Conservation (phyloP, 2,113 vertebrate species). For the Silurus asotus region DNA sequence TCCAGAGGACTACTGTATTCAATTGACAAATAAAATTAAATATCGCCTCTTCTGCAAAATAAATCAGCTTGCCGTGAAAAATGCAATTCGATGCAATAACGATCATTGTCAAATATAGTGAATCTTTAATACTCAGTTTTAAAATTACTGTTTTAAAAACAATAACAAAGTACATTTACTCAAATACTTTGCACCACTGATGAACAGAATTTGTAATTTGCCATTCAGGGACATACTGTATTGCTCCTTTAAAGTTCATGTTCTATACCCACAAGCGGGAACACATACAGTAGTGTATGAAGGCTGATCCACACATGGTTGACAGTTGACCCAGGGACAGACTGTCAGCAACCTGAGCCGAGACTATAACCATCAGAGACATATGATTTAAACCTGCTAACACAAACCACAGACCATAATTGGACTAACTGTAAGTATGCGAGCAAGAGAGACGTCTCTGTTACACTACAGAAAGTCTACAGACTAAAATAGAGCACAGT, state of each 20-base stretch:
- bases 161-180: too few relatives aligned
- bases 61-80: too few relatives aligned
- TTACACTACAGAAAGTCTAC: not conserved
- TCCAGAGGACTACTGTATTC: too few relatives aligned
- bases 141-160: too few relatives aligned
- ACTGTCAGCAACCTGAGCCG: not conserved
- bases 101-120: too few relatives aligned
- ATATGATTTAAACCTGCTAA: not conserved
- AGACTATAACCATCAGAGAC: too few relatives aligned
- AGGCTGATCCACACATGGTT: not conserved
- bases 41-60: too few relatives aligned
- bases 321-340: not conserved
- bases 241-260: not conserved
- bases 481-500: slow-evolving; percentile 10
- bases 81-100: too few relatives aligned
- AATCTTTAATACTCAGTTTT: too few relatives aligned
- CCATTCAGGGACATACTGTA: not conserved
- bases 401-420: slow-evolving; percentile 7
- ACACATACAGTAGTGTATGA: not conserved
- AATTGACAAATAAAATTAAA: too few relatives aligned
- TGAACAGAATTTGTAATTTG: not conserved
- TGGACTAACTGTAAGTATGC: not conserved
- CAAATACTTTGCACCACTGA: too few relatives aligned
- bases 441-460: not conserved
- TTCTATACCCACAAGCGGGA: not conserved